These are phyloP conservation scores for Eonycteris spelaea DNA, from an alignment of 2,113 vertebrate genomes.

Conservation along the genomic window DNA sequence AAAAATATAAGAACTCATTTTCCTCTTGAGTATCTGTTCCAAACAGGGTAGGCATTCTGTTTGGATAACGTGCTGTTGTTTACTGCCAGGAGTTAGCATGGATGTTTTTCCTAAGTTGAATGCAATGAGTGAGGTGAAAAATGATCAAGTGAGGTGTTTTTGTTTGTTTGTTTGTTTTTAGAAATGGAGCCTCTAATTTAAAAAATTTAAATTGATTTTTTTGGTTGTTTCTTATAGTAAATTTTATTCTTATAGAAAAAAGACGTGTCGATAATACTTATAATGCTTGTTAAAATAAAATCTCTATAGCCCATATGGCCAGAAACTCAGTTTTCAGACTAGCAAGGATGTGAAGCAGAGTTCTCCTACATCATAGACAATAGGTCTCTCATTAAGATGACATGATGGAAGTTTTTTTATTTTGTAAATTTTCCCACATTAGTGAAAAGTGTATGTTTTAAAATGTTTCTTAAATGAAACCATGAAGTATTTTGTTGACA, in stretches of 20 bases:
- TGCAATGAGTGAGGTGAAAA: neutral
- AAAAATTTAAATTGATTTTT: neutral
- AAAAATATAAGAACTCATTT: neutral
- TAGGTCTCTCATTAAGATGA: neutral
- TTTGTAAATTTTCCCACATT: neutral
- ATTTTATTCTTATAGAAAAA: neutral
- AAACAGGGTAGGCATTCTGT: neutral
- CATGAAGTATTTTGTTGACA: neutral
- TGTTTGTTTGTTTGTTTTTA: neutral
- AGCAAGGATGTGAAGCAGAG: neutral
- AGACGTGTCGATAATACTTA: neutral
- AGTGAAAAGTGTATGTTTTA: neutral
- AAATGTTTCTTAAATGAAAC: neutral
- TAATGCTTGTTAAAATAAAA: neutral
- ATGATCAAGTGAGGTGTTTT: neutral
- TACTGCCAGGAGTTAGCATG: neutral
- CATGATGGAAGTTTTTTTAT: neutral
- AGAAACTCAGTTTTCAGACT: neutral
- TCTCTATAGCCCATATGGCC: neutral
- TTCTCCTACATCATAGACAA: fast-evolving
- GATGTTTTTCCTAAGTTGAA: neutral
- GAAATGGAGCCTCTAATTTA: neutral
- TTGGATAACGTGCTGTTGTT: neutral
- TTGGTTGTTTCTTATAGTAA: conserved; percentile 21
- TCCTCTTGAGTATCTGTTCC: neutral